Conservation (phyloP, 2,888 invertebrate species). For the Anodontia alba region DNA sequence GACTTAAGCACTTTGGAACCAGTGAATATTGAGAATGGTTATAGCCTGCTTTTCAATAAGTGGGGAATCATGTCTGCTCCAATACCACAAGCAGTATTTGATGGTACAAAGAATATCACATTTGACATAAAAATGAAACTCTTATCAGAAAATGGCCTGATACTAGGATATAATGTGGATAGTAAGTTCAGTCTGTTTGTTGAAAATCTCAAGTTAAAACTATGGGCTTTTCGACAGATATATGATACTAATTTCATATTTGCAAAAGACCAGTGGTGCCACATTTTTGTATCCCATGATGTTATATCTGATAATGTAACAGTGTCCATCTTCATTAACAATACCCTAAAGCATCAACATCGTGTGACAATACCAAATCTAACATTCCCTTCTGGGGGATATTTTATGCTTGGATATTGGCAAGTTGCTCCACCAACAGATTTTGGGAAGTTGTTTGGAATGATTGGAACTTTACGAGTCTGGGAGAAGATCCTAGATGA, state of each 20-base stretch:
- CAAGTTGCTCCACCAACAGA: conserved; percentile 37
- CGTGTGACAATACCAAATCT: conserved; percentile 2
- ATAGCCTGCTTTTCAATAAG: conserved; percentile 54
- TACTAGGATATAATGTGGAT: conserved; percentile 50
- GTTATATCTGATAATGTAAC: conserved; percentile 14
- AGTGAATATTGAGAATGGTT: conserved; percentile 43
- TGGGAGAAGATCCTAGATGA: conserved; percentile 60
- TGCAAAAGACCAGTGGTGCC: conserved; percentile 46
- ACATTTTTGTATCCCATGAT: conserved; percentile 55
- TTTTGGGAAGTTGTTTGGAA: conserved; percentile 41
- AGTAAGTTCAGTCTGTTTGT: conserved; percentile 35
- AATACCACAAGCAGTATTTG: conserved; percentile 23
- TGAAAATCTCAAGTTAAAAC: neutral
- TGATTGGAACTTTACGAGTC: conserved; percentile 60
- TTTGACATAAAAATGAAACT: conserved; percentile 42
- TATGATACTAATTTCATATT: conserved; percentile 46
- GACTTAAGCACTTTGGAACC: conserved; percentile 35
- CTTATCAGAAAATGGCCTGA: conserved; percentile 34
- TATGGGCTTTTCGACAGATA: neutral
- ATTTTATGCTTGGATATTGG: conserved; percentile 63
- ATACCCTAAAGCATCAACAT: neutral
- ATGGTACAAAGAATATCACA: conserved; percentile 4
- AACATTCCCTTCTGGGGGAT: conserved; percentile 41
- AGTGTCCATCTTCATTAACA: conserved; percentile 17
- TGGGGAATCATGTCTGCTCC: conserved; percentile 54